Conservation (phyloP, 92 coral and sea anemone species). For the Desmophyllum pertusum region DNA sequence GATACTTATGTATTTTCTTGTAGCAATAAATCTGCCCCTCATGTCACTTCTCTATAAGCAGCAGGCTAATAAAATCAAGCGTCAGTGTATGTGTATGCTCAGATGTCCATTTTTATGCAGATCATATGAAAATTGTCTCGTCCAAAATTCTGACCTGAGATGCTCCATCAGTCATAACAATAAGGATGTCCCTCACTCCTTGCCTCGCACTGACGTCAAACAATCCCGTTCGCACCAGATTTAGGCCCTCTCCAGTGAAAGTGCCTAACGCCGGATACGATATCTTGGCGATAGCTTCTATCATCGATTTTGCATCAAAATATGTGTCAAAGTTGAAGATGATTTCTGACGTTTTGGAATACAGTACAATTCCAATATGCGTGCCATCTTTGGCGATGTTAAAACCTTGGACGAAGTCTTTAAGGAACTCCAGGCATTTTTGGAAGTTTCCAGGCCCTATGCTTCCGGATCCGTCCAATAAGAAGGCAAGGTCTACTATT, state of each 20-base stretch:
- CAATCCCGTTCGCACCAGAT: slow-evolving; percentile 40
- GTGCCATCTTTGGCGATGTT: slow-evolving; percentile 67
- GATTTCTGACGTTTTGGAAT: slow-evolving; percentile 46
- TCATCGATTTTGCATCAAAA: slow-evolving; percentile 18
- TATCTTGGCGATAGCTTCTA: slow-evolving; percentile 49
- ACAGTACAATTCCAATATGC: slow-evolving; percentile 69
- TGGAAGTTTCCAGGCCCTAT: slow-evolving; percentile 73
- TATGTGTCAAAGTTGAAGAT: slow-evolving; percentile 56
- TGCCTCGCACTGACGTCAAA: slow-evolving; percentile 62
- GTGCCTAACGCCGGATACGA: slow-evolving; percentile 59
- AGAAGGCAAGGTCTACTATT: slow-evolving; percentile 72
- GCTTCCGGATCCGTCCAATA: slow-evolving; percentile 85
- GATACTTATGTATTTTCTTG: too few species aligned
- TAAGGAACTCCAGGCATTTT: slow-evolving; percentile 66
- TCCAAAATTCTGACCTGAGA: slow-evolving; percentile 22
- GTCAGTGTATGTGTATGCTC: too few species aligned
- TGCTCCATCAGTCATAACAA: slow-evolving; percentile 61
- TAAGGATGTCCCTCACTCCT: slow-evolving; percentile 51
- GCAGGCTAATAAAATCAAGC: too few species aligned
- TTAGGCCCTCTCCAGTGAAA: slow-evolving; percentile 63
- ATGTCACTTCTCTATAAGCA: too few species aligned
- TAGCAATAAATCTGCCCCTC: too few species aligned
- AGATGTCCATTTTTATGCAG: too few species aligned
- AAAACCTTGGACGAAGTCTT: slow-evolving; percentile 57
- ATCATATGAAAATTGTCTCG: background rate